phyloP scores from a whole-genome alignment of 1,140 invertebrate genomes.

The Medauroidea extradentata region DNA sequence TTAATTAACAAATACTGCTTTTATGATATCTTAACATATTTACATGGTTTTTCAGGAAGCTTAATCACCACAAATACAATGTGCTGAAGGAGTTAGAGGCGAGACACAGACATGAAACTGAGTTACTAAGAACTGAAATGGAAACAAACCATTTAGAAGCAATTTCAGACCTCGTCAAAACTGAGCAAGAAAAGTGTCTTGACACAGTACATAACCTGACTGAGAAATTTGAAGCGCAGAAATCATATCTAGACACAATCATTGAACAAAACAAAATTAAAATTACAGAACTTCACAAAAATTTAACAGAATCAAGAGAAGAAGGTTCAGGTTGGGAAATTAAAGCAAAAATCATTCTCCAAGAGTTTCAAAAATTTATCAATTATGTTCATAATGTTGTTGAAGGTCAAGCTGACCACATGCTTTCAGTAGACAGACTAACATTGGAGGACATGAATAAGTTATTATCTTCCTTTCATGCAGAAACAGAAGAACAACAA shows the following conservation, averaged over 20 bases:
- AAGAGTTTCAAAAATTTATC: constrained; percentile 2
- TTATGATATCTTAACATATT: no score
- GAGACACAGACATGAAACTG: no score
- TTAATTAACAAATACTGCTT: no score
- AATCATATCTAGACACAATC: no score
- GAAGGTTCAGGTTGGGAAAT: neutral
- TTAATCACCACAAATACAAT: no score
- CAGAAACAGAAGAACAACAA: no score
- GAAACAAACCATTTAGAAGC: neutral
- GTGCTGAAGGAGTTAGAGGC: no score
- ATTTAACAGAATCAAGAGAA: neutral
- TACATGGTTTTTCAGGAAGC: no score
- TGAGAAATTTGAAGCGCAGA: no score
- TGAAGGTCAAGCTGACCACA: neutral
- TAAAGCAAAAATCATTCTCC: neutral
- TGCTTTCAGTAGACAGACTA: neutral
- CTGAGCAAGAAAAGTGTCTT: neutral
- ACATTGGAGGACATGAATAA: neutral
- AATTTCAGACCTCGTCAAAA: neutral
- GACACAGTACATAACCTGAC: neutral
- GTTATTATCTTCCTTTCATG: neutral
- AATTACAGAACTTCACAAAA: no score
- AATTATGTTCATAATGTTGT: neutral
- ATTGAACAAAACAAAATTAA: no score
- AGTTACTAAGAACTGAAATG: neutral